These are phyloP conservation scores for Sylvia borin DNA, from an alignment of 2,797 vertebrate species.

Conservation along the genomic window DNA sequence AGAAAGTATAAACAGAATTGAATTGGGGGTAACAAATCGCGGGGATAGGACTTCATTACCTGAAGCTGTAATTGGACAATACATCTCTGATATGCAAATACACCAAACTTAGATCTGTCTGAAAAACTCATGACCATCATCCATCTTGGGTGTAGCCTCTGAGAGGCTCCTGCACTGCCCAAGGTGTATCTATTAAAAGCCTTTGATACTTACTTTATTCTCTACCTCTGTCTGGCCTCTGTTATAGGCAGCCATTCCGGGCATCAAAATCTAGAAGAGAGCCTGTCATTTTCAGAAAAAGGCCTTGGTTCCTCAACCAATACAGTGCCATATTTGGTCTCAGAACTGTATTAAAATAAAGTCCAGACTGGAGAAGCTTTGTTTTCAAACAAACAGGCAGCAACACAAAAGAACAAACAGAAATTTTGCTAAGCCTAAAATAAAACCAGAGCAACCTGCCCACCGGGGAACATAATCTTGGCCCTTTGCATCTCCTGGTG, in stretches of 20 bases:
- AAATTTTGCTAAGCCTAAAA: background rate
- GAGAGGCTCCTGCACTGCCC: background rate
- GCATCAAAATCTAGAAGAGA: background rate
- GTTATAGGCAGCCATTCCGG: background rate
- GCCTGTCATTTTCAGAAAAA: background rate
- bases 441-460: background rate
- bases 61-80: background rate
- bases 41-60: background rate
- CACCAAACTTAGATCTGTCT: background rate
- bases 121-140: accelerated
- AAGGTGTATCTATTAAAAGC: background rate
- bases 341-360: background rate
- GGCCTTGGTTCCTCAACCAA: background rate
- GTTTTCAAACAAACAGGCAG: background rate
- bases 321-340: background rate
- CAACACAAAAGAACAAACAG: background rate
- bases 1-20: background rate
- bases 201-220: background rate
- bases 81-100: background rate
- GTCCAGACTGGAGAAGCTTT: background rate
- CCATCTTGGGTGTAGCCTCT: background rate
- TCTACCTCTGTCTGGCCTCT: background rate
- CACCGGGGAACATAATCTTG: background rate
- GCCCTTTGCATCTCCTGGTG: background rate
- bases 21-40: background rate